Evolutionary conservation across 2,797 vertebrate species (phyloP).

Genomic region (Gymnodraco acuticeps): DNA sequence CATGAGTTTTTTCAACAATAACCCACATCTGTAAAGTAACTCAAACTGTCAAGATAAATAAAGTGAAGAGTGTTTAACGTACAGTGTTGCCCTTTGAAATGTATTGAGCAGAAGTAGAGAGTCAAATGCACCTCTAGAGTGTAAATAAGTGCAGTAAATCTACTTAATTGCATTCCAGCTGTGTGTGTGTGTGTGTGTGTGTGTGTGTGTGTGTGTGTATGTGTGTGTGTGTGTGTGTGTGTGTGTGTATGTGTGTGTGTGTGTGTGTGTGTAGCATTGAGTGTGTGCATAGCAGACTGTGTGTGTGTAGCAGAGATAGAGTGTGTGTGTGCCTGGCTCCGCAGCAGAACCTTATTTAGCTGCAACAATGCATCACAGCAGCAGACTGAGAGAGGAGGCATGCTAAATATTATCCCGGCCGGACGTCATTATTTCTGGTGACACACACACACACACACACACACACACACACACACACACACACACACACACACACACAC

Average conservation of each 20-base stretch:
- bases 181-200: not conserved
- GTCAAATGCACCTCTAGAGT: no score
- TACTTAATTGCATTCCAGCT: no score
- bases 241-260: not conserved
- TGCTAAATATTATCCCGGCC: constrained; percentile 74
- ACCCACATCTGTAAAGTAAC: no score
- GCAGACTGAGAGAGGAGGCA: constrained; percentile 51
- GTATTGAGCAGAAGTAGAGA: no score
- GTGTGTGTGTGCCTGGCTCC: constrained; percentile 37
- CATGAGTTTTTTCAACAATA: no score
- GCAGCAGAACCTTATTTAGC: constrained; percentile 74
- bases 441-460: no score
- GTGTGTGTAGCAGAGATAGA: constrained; percentile 10
- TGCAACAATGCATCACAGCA: constrained; percentile 74
- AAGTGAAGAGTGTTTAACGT: no score
- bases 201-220: constrained; percentile 34
- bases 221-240: constrained; percentile 28
- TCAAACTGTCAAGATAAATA: no score
- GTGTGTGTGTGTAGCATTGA: constrained; percentile 18
- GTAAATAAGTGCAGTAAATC: no score
- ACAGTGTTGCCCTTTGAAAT: no score
- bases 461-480: no score
- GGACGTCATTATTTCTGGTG: constrained; percentile 71
- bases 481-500: no score
- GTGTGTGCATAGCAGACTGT: constrained; percentile 28